A percentile compares a stretch with the other conserved stretches of the same genome.
Evolutionary conservation across 2,888 invertebrate species (phyloP).

Genomic region (Spatulosminthurus flaviceps): DNA sequence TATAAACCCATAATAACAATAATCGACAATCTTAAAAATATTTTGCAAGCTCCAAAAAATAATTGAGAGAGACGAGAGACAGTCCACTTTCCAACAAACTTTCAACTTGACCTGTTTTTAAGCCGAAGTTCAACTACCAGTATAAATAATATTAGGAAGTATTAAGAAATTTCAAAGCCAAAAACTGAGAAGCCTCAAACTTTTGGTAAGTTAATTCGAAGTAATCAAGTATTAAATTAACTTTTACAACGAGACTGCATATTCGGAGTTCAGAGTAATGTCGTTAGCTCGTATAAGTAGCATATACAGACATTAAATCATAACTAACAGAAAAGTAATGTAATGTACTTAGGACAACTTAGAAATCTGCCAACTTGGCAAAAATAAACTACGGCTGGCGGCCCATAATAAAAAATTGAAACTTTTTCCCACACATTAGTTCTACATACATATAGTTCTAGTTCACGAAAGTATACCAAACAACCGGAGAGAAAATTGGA

Average conservation of each 20-base stretch:
- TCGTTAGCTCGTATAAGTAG: too few relatives aligned
- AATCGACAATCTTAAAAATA: not conserved
- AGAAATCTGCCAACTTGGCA: not conserved
- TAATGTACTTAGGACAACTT: not conserved
- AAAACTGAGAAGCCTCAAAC: slow-evolving; percentile 4
- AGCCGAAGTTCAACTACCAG: not conserved
- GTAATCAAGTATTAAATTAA: slow-evolving; percentile 5
- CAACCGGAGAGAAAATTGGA: not conserved
- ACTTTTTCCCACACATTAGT: not conserved
- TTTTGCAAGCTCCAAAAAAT: not conserved
- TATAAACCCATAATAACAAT: not conserved
- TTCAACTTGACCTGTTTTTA: not conserved
- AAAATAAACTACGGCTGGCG: not conserved
- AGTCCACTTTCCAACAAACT: slow-evolving; percentile 1
- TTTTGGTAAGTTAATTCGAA: not conserved
- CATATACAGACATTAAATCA: not conserved
- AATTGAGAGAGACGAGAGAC: not conserved
- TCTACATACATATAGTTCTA: not conserved
- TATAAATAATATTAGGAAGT: not conserved
- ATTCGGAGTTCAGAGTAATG: too few relatives aligned
- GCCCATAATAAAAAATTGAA: not conserved
- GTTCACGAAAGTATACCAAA: not conserved
- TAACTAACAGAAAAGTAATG: not conserved
- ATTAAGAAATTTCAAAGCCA: not conserved
- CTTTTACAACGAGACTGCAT: not conserved